Evolutionary conservation across 2,113 vertebrate species (phyloP), one percentile per base, ranked within the genome.

Genomic region (Platanista minor): DNA sequence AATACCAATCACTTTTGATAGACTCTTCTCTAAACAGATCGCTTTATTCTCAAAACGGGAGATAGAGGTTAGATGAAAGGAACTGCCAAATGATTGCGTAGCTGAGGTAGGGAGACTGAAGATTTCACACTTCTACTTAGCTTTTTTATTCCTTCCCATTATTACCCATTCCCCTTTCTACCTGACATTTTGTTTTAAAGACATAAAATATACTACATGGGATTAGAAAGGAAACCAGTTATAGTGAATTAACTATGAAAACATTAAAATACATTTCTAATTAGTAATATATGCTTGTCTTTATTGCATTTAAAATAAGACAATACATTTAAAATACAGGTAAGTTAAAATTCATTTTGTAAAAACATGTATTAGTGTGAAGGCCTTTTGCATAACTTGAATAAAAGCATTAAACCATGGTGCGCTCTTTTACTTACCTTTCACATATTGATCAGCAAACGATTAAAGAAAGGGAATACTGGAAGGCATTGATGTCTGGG

Each of bases 261-360:
- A 71, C 64, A 72, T 15, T 80, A 86, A 66, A 77, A 81, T 72
- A 33, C n/a, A 57, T 69, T 82, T 87, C 29, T 93, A 78, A 62
- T 62, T 62, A 78, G 17, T 54, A 90, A 78, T 64, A 69, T 61
- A 12, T 95, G 66, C 12, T 92, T 89, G 5, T 90, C 87, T 83
- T n/a, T 75, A 52, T 83, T 91, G 8, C 7, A 69, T 77, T 97
- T 87, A 72, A 87, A 87, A 49, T 87, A 59, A 82, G 33, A 91
- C 13, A 88, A 46, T 82, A 78, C 69, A n/a, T 81, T 94, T 74
- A 89, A 94, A 25, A 67, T 54, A 81, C 7, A 93, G n/a, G 43
- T 86, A 90, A 83, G 36, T 90, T 96, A 83, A 87, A 95, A 71
- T 41, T 82, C 1, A 62, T 93, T 90, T 97, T 96, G 39, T 93